These are phyloP conservation scores for Siniperca chuatsi DNA, from an alignment of 2,113 vertebrate genomes.

Conservation along the genomic window DNA sequence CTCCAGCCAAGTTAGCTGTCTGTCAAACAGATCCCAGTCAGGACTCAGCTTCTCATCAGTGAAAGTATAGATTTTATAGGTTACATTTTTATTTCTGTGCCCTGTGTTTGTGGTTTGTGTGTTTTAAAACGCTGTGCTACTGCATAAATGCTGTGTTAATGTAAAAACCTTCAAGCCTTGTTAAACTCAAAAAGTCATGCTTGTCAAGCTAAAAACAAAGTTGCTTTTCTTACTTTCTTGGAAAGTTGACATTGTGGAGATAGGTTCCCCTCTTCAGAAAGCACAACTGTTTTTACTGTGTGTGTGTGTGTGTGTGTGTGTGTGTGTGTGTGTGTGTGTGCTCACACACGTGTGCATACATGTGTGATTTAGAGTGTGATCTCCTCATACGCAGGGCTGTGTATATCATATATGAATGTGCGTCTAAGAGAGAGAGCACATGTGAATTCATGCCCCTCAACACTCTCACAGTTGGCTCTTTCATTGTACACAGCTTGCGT, in stretches of 20 bases:
- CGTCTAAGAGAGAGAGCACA: constrained; percentile 32
- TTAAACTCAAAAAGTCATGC: constrained; percentile 14
- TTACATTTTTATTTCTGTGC: constrained; percentile 41
- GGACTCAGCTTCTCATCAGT: constrained; percentile 33
- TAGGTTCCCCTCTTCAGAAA: neutral
- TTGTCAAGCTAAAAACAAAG: constrained; percentile 46
- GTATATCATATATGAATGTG: constrained; percentile 43
- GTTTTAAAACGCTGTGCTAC: neutral
- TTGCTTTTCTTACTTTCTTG: constrained; percentile 31
- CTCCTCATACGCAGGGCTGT: neutral
- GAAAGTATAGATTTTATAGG: constrained; percentile 50
- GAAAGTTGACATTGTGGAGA: constrained; percentile 27
- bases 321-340: neutral
- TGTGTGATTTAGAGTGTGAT: constrained; percentile 42
- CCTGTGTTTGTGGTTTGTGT: constrained; percentile 24
- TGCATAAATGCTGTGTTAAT: constrained; percentile 26
- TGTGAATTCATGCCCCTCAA: constrained; percentile 69
- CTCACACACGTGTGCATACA: neutral
- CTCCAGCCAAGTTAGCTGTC: constrained; percentile 59
- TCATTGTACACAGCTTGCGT: constrained; percentile 62
- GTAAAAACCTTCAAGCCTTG: constrained; percentile 24
- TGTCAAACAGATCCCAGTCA: constrained; percentile 62
- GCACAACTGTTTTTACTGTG: neutral
- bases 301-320: neutral
- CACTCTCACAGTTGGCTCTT: constrained; percentile 64